Base-by-base conservation (phyloP, 2,888 invertebrate genomes). In the Trissolcus japonicus region DNA sequence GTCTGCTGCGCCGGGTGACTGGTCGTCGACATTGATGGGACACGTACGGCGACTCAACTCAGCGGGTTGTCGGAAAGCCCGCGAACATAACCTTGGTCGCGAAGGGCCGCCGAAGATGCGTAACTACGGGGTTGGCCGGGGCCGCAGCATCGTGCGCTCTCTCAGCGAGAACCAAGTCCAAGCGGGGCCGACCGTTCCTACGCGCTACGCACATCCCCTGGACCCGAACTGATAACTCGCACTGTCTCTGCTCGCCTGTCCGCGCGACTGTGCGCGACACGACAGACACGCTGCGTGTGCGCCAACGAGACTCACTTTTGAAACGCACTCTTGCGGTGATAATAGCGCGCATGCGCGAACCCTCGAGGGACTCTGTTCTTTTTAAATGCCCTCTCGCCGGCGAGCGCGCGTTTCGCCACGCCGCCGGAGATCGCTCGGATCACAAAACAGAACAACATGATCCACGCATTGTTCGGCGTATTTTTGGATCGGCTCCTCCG, bases 11-110 rank as follows among this genome's bases (percentile, higher is more conserved):
- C 51, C 71, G 66, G 60, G 66, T 21, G 55, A 46, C 35, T 60
- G 66, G 76, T 71, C 71, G 76, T 71, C 71, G 66, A 71, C 76
- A 71, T 71, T 62, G 76, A 76, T 56, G 65, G 61, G 56, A 54
- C 11, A 67, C 35, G 7, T 35, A 25, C 25, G 25, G 2, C 43
- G 46, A 46, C 43, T 13, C 43, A 7, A 16, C 14, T 46, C 46
- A 46, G 14, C n/a, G 4, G n/a, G 9, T 16, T 16, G 46, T 16
- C 46, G 14, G 14, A 46, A 16, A 14, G 16, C 14, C 16, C 40
- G 54, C 17, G 21, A 54, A 68, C 68, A 68, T 68, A 68, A 68
- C 68, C 68, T 68, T 25, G 60, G 29, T 54, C 1, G n/a, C 51
- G 21, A 61, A 61, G 60, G 68, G 61, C 48, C 54, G 61, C 35